Percentiles rank a stretch among this genome's conserved stretches.
These are phyloP conservation scores for Hemithea aestivaria DNA, from an alignment of 2,888 invertebrate species.

Conservation along the genomic window DNA sequence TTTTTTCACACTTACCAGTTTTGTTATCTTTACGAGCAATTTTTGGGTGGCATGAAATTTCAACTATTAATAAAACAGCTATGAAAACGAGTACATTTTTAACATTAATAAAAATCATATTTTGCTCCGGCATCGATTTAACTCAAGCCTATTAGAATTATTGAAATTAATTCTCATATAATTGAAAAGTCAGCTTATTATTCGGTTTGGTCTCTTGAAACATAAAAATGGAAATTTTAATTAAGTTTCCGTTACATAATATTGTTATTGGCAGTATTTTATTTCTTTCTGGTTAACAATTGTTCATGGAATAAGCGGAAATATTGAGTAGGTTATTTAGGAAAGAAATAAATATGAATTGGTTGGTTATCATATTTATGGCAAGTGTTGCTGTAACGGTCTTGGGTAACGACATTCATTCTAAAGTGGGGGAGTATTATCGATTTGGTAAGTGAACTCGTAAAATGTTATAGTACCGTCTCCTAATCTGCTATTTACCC, in stretches of 20 bases:
- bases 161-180: too few relatives aligned
- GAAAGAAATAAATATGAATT: conserved; percentile 15
- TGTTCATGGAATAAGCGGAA: conserved; percentile 4
- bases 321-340: conserved; percentile 1
- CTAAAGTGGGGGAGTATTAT: conserved; percentile 31
- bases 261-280: conserved; percentile 11
- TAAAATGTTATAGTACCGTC: background rate
- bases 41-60: too few relatives aligned
- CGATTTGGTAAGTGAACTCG: conserved; percentile 31
- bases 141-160: too few relatives aligned
- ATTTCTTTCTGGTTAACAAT: conserved; percentile 13
- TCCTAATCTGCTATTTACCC: background rate
- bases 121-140: too few relatives aligned
- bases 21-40: too few relatives aligned
- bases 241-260: conserved; percentile 22
- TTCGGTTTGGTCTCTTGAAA: conserved; percentile 9
- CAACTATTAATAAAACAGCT: too few relatives aligned
- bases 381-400: conserved; percentile 8
- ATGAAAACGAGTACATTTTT: too few relatives aligned
- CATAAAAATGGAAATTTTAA: conserved; percentile 26
- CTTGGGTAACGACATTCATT: conserved; percentile 3
- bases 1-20: too few relatives aligned
- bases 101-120: too few relatives aligned
- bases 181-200: conserved; percentile 7
- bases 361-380: conserved; percentile 11